phyloP scores from a whole-genome alignment of 2,797 vertebrate genomes.

The Lemur catta region DNA sequence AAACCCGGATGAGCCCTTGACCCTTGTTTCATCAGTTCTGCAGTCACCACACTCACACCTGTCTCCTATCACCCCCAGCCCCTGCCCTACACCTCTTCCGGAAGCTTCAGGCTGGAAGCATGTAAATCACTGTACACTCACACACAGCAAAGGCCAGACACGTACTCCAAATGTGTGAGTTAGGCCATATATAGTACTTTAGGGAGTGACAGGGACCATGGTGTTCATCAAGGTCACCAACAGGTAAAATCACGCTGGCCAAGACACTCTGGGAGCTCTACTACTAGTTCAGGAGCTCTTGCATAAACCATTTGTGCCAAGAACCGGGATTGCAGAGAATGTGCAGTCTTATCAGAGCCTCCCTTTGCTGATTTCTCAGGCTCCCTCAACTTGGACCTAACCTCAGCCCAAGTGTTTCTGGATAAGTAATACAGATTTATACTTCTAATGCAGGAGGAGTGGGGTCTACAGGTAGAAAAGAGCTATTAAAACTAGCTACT shows the following conservation, averaged over 20 bases:
- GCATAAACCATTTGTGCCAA: background rate
- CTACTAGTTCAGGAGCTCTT: background rate
- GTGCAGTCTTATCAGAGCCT: background rate
- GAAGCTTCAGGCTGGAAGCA: background rate
- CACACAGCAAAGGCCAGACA: background rate
- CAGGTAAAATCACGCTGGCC: background rate
- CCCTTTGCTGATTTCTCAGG: background rate
- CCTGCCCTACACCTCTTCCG: background rate
- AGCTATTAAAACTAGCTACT: constrained; percentile 42
- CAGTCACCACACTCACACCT: background rate
- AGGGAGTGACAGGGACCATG: background rate
- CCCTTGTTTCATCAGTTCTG: background rate
- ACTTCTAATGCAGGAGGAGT: constrained; percentile 21
- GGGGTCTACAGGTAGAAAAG: constrained; percentile 58
- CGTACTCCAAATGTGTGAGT: background rate
- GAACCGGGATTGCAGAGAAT: background rate
- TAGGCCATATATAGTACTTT: background rate
- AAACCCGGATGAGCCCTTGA: background rate
- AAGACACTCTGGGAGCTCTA: background rate
- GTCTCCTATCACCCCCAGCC: background rate
- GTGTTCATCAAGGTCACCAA: background rate
- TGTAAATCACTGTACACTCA: background rate
- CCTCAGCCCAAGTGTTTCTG: constrained; percentile 62
- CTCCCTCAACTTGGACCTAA: background rate
- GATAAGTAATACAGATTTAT: constrained; percentile 62